Evolutionary conservation across 1,140 invertebrate genomes (phyloP), one percentile per base, ranked within the genome.

Genomic region (Episyrphus balteatus): DNA sequence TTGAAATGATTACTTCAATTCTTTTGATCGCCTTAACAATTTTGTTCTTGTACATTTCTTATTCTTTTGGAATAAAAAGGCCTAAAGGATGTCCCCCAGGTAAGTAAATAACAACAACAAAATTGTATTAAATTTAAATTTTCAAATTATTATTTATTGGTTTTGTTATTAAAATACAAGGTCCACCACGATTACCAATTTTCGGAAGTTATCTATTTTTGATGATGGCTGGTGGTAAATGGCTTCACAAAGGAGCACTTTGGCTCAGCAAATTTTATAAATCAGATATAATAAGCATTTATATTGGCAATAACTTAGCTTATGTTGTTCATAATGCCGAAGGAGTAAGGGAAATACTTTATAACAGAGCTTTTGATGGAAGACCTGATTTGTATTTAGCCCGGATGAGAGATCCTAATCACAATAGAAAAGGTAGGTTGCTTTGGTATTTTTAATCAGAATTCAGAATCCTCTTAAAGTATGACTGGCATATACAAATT

Each of bases 231-330:
- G 57, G 66, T 46, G 55, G 48, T 17, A 61, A 65, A 41, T 64
- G 57, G 34, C 41, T 67, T 5, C 65, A 67, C 47, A 65, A 66
- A 52, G 63, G 54, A 0, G 59, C 55, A 1, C 21, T 65, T 17
- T 46, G 44, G 5, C 47, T 67, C 1, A 58, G 57, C 21, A 53
- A 61, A 14, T 66, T 59, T 57, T 69, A 73, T 37, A 66, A 72
- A 37, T 71, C 73, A 5, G 69, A 70, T 42, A 55, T 74, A 14
- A 51, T 75, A 11, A 69, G 71, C 0, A 53, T 72, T 2, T 61
- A 69, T 42, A 18, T 75, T 2, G 74, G 73, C 2, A 11, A 48
- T 5, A 52, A 47, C 47, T 65, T 59, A 5, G 50, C 55, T 1
- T 53, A 69, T 3, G 56, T 73, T 0, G 69, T 62, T 7, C 70